Evolutionary conservation across 2,113 vertebrate genomes (phyloP), one percentile per base, ranked within the genome.

Genomic region (Cathartes aura): DNA sequence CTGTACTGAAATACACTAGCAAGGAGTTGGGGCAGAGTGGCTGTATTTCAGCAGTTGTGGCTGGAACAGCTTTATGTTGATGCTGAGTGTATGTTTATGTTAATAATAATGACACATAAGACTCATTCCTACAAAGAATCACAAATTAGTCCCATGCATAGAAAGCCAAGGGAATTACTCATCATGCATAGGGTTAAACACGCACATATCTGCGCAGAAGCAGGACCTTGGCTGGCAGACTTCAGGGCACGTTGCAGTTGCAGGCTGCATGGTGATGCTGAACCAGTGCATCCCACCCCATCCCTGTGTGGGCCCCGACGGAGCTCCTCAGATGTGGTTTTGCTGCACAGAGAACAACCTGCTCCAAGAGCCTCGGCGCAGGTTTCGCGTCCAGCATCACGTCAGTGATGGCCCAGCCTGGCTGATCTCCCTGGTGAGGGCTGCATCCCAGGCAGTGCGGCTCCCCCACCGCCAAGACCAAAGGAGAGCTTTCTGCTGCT

Each of bases 61-160:
- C 89, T 95, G 78, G 50, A 91, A 88, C 17, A 90, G 55, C 56
- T 80, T 91, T 80, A 85, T 73, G 78, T 86, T 96, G 78, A 82
- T 76, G 71, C 66, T 88, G 74, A 85, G 32, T 2, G 2, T 36
- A 47, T 73, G 56, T 75, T 91, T 85, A 68, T 16, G 9, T 79
- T 85, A 68, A 90, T 58, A 78, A 87, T 52, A 70, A 66, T 36
- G 64, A 58, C 62, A 80, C 42, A 58, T 42, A 68, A 53, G 22
- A 68, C 45, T 82, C 82, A 47, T 67, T 82, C 45, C 55, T 62
- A 59, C 36, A 48, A 71, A 53, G 64, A 67, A 75, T 56, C 53
- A 8, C 8, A 86, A 53, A 82, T 95, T 50, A 86, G 53, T 87
- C 36, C n/a, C 19, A 15, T 73, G 56, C 22, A 60, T 21, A 64